Conservation (phyloP, 2,888 invertebrate species). For the Stenchaetothrips biformis region DNA sequence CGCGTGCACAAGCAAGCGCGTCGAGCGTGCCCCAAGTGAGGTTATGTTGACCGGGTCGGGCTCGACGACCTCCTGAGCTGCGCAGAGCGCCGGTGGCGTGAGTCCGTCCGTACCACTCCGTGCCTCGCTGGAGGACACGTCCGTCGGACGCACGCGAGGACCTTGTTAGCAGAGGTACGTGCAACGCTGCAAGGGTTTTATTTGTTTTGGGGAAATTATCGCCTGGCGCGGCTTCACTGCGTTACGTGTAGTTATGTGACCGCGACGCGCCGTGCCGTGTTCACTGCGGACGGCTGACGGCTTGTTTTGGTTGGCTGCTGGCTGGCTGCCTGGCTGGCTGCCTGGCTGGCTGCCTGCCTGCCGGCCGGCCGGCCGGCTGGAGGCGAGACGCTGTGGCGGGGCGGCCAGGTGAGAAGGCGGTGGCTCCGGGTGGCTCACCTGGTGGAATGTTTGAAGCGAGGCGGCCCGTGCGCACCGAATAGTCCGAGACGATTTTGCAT, state of each 20-base stretch:
- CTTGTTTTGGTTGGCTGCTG: background rate
- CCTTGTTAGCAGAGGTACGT: too few relatives aligned
- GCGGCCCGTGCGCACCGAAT: background rate
- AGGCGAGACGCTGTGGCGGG: background rate
- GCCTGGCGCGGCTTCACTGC: too few relatives aligned
- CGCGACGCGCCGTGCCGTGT: too few relatives aligned
- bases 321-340: background rate
- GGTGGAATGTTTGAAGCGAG: background rate
- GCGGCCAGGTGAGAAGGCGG: background rate
- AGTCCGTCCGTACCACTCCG: background rate
- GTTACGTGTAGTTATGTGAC: too few relatives aligned
- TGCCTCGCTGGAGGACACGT: background rate
- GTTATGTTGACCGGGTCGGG: constrained; percentile 22
- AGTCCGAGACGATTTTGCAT: background rate
- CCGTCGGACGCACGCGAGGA: too few relatives aligned
- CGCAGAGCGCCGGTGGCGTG: background rate
- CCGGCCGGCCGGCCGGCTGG: background rate
- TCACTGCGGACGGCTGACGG: background rate
- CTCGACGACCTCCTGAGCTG: background rate
- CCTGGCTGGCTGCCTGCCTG: too few relatives aligned
- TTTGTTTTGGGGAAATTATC: too few relatives aligned
- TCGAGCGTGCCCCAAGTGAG: background rate
- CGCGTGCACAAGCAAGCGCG: background rate
- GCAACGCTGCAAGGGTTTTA: too few relatives aligned
- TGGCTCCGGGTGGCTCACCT: background rate